These are phyloP conservation scores for Battus philenor DNA, from an alignment of 1,140 invertebrate genomes.

Conservation along the genomic window DNA sequence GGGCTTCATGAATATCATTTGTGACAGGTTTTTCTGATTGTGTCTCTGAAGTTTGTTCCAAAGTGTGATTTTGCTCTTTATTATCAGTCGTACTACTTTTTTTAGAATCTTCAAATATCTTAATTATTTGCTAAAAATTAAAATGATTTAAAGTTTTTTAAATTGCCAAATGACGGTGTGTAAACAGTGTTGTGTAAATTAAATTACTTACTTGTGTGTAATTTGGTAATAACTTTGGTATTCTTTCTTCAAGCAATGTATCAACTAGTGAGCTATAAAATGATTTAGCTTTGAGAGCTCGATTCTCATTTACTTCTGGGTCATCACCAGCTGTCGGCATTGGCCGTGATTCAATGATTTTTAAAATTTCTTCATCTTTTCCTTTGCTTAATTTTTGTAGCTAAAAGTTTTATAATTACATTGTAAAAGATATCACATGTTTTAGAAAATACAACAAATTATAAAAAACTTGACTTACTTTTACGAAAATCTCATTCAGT, in stretches of 20 bases:
- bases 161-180: too few species aligned
- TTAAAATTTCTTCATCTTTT: slow-evolving; percentile 6
- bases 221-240: slow-evolving; percentile 25
- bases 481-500: slow-evolving; percentile 28
- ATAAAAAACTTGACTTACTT: slow-evolving; percentile 24
- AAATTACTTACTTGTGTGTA: slow-evolving; percentile 27
- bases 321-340: slow-evolving; percentile 1
- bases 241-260: slow-evolving; percentile 22
- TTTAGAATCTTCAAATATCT: too few species aligned
- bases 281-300: slow-evolving; percentile 6
- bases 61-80: too few species aligned
- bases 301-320: slow-evolving; percentile 14
- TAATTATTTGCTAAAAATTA: too few species aligned
- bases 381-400: slow-evolving; percentile 4
- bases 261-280: slow-evolving; percentile 22
- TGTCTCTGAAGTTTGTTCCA: too few species aligned
- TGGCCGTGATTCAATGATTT: slow-evolving; percentile 1
- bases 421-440: neutral
- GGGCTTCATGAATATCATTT: too few species aligned
- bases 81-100: too few species aligned
- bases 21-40: too few species aligned
- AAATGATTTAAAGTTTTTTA: too few species aligned
- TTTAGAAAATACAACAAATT: neutral
- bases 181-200: too few species aligned
- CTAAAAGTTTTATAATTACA: neutral